These are phyloP conservation scores for Saxidomus purpurata DNA, from an alignment of 1,140 invertebrate species.

Conservation along the genomic window DNA sequence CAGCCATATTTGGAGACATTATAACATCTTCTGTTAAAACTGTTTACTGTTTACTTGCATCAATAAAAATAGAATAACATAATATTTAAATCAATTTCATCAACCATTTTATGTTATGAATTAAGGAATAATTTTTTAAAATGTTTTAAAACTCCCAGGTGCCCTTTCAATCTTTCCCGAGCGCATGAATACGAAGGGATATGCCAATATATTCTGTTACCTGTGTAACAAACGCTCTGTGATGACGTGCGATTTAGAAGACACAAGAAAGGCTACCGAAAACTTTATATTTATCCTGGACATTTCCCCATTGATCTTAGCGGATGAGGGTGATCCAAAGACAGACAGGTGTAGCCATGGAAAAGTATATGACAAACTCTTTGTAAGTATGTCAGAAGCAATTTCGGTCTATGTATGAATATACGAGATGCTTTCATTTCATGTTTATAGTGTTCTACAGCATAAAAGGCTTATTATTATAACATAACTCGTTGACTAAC, in stretches of 20 bases:
- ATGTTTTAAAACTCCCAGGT: too few relatives aligned
- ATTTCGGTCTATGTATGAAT: too few relatives aligned
- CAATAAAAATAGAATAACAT: too few relatives aligned
- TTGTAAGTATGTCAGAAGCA: background rate
- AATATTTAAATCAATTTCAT: too few relatives aligned
- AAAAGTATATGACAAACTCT: background rate
- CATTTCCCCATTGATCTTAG: background rate
- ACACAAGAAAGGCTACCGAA: background rate
- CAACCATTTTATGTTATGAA: too few relatives aligned
- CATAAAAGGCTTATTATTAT: background rate
- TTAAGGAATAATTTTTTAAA: too few relatives aligned
- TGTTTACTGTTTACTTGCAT: too few relatives aligned
- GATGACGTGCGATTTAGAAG: background rate
- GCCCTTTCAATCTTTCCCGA: too few relatives aligned
- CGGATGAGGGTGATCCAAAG: background rate
- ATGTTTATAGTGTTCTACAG: background rate
- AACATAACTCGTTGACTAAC: background rate
- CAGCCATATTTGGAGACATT: too few relatives aligned
- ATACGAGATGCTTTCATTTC: background rate
- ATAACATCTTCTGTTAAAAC: too few relatives aligned
- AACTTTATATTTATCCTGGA: background rate
- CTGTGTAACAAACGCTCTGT: background rate
- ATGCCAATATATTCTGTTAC: background rate
- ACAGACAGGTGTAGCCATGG: background rate
- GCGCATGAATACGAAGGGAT: background rate